Evolutionary conservation across 2,797 vertebrate species (phyloP), one percentile per base, ranked within the genome.

Genomic region (Syngnathus rostellatus): DNA sequence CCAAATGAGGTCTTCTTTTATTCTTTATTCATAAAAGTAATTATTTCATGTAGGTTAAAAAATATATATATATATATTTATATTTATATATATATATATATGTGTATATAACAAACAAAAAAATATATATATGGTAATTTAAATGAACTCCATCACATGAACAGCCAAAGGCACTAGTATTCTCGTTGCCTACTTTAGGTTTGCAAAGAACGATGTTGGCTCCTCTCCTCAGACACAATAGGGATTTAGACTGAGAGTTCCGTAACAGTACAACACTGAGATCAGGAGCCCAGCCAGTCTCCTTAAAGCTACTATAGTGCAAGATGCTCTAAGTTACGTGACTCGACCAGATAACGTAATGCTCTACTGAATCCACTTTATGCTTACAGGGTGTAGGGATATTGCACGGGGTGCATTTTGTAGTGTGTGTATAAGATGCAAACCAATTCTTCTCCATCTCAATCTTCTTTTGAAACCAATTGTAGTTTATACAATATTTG

Each of bases 291-390:
- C 55, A 0, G 39, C 57, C 75, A 76, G 82, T 80, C 77, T 76
- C 61, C 64, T 82, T 82, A 85, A 82, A 82, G 65, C 69, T 31
- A 31, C 31, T 70, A 69, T 72, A 58, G 64, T 70, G 65, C 73
- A 11, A 59, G 67, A 45, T 59, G 19, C 55, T 19, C 68, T 62
- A 59, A 66, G 69, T 65, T 66, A 66, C 50, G 73, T 8, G 68
- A 72, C 77, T 77, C 77, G 70, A 68, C 76, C 61, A 77, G 62
- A 68, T 79, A 71, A 69, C 67, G 70, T 71, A 75, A 78, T 11
- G 40, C 60, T n/a, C 60, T 8, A 58, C 31, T 19, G 31, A 58
- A 58, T 62, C 40, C 40, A 43, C 39, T 43, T 41, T 21, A 41
- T 62, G 39, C 39, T 62, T 43, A 2, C n/a, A 7, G 40, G 59